phyloP scores from a whole-genome alignment of 1,140 invertebrate species.

The Drosophila truncata region DNA sequence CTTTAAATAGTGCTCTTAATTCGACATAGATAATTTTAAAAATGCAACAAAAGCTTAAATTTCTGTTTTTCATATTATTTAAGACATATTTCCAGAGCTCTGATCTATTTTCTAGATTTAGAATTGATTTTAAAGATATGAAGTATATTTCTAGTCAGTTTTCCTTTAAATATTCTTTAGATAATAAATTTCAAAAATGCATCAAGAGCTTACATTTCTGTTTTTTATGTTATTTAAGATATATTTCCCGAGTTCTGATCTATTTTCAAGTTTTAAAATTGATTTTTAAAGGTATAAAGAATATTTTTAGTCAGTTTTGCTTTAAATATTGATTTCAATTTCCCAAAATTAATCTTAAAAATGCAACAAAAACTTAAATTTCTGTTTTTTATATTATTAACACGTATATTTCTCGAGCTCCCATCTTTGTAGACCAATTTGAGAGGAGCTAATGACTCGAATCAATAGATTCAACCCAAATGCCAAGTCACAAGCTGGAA shows the following conservation, averaged over 20 bases:
- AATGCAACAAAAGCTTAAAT: too few relatives aligned
- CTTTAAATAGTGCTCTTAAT: background rate
- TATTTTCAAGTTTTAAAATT: background rate
- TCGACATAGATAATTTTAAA: background rate
- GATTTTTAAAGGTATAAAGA: background rate
- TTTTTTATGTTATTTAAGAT: too few relatives aligned
- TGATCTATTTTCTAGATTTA: background rate
- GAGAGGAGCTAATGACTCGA: constrained; percentile 9
- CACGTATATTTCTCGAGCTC: background rate
- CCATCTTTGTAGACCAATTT: background rate
- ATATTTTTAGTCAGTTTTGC: background rate
- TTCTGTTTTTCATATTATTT: background rate
- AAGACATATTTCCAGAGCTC: background rate
- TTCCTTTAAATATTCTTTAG: too few relatives aligned
- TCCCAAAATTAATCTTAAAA: background rate
- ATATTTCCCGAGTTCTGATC: too few relatives aligned
- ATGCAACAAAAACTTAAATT: too few relatives aligned
- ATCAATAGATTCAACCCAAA: constrained; percentile 12
- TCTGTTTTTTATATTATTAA: background rate
- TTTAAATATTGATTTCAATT: background rate
- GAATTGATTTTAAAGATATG: too few relatives aligned
- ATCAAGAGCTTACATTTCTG: too few relatives aligned
- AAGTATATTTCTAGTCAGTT: too few relatives aligned
- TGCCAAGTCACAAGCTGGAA: background rate
- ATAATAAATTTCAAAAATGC: too few relatives aligned